Conservation (phyloP, 1,140 invertebrate species). For the Ips nitidus region DNA sequence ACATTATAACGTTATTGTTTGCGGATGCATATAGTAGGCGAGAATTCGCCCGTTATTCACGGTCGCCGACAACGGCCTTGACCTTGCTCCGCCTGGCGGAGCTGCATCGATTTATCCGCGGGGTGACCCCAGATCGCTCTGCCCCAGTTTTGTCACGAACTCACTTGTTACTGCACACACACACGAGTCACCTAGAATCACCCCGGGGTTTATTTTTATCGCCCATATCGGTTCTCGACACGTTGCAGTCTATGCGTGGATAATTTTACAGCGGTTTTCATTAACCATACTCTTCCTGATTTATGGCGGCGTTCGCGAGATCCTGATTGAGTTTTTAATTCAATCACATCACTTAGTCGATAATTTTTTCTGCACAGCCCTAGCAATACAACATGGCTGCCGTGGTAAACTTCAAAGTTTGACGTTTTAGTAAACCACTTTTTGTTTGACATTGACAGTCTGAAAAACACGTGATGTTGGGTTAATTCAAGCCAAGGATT, state of each 20-base stretch:
- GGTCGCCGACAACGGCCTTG: conserved; percentile 28
- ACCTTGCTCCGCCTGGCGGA: conserved; percentile 38
- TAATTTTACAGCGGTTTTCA: not conserved
- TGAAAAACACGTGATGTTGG: too few relatives aligned
- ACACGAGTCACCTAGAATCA: conserved; percentile 4
- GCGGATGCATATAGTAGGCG: not conserved
- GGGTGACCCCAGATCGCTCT: conserved; percentile 32
- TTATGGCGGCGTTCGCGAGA: not conserved
- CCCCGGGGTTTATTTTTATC: conserved; percentile 3
- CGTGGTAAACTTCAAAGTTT: too few relatives aligned
- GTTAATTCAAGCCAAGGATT: too few relatives aligned
- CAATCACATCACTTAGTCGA: too few relatives aligned
- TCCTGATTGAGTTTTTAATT: too few relatives aligned
- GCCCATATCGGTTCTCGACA: conserved; percentile 1
- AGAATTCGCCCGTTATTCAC: conserved; percentile 25
- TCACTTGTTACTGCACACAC: conserved; percentile 14
- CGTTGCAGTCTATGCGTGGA: not conserved
- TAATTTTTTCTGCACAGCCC: too few relatives aligned
- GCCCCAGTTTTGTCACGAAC: conserved; percentile 30
- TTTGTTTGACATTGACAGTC: too few relatives aligned
- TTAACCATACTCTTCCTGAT: not conserved
- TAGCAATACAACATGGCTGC: too few relatives aligned
- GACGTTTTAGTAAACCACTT: too few relatives aligned
- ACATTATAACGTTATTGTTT: too few relatives aligned
- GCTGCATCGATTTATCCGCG: conserved; percentile 38